phyloP scores from a whole-genome alignment of 2,113 vertebrate species.

The Brienomyrus longianalis region DNA sequence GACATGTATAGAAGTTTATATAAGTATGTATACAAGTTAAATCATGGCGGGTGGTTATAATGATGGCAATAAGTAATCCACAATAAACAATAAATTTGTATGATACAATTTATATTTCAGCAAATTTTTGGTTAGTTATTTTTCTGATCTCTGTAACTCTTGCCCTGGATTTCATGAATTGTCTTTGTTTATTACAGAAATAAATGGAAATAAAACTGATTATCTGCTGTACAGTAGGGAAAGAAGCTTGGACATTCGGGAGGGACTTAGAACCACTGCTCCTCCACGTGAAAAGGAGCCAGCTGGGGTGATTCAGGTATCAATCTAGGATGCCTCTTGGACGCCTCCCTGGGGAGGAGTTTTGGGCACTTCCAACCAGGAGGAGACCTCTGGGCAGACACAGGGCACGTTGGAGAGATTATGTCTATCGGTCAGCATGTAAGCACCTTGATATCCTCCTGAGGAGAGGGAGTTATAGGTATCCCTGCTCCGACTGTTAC shows the following conservation, averaged over 20 bases:
- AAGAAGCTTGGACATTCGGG: background rate
- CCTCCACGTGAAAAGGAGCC: background rate
- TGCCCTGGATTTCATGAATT: background rate
- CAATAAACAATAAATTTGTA: no score
- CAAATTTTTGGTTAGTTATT: no score
- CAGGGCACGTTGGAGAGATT: background rate
- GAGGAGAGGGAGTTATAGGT: background rate
- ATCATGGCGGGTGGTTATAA: no score
- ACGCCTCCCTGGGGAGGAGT: no score
- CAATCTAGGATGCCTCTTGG: no score
- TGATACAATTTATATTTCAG: no score
- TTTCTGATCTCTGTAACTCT: no score
- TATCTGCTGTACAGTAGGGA: background rate
- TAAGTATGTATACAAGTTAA: no score
- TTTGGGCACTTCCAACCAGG: no score
- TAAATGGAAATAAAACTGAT: background rate
- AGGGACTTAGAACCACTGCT: background rate
- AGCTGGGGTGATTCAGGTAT: background rate
- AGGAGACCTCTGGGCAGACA: no score
- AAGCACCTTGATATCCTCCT: background rate
- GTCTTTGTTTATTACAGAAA: background rate
- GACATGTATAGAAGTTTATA: no score
- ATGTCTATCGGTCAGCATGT: background rate
- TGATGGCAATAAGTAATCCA: no score
- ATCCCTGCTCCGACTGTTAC: background rate